Evolutionary conservation across 1,140 invertebrate species (phyloP).

Genomic region (Ectropis grisescens): DNA sequence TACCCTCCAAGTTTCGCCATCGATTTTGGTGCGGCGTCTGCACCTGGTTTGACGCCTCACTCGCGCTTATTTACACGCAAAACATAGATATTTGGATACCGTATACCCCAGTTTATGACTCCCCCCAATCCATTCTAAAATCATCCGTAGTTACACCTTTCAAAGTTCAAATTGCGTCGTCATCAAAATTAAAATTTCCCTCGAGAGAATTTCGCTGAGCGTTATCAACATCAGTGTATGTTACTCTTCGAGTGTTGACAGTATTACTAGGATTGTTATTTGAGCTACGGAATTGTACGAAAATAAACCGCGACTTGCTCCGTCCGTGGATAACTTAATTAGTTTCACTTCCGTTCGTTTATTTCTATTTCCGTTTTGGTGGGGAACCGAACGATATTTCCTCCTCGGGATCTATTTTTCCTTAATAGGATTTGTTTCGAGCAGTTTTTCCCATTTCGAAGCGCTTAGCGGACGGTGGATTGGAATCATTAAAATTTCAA

Average conservation of each 20-base stretch:
- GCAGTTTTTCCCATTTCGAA: conserved; percentile 19
- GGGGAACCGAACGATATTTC: conserved; percentile 44
- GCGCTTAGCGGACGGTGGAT: conserved; percentile 14
- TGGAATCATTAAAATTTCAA: conserved; percentile 30
- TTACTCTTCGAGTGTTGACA: conserved; percentile 54
- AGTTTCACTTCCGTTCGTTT: conserved; percentile 64
- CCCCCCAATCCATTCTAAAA: conserved; percentile 12
- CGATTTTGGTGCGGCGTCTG: conserved; percentile 55
- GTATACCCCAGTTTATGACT: conserved; percentile 34
- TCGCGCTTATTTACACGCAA: conserved; percentile 59
- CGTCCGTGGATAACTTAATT: conserved; percentile 65
- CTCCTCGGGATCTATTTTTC: conserved; percentile 52
- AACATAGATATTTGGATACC: conserved; percentile 60
- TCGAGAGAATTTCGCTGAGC: conserved; percentile 42
- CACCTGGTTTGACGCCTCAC: conserved; percentile 63
- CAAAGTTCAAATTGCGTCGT: conserved; percentile 22
- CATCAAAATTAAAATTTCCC: conserved; percentile 24
- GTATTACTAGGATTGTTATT: conserved; percentile 56
- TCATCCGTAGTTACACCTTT: conserved; percentile 13
- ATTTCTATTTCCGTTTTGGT: conserved; percentile 65
- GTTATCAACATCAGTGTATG: conserved; percentile 55
- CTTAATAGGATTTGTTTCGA: conserved; percentile 52
- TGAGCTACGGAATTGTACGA: conserved; percentile 41
- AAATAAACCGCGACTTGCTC: conserved; percentile 55
- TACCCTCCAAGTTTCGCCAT: conserved; percentile 41